phyloP scores from a whole-genome alignment of 2,113 vertebrate species.

The Siniperca chuatsi region DNA sequence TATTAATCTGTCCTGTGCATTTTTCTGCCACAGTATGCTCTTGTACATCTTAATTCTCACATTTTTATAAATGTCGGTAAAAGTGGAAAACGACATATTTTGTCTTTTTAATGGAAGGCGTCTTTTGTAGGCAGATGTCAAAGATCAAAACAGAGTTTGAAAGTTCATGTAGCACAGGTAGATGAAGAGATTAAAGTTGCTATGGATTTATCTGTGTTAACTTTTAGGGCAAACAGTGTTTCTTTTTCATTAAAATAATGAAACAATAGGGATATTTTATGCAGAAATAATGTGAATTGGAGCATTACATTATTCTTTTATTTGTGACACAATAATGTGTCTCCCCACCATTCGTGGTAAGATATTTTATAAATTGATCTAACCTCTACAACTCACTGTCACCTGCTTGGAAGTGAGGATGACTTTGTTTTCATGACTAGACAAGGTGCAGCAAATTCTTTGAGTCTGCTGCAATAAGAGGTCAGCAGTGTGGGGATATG shows the following conservation, averaged over 20 bases:
- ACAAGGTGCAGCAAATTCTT: neutral
- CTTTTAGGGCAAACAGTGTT: neutral
- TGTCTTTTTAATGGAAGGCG: neutral
- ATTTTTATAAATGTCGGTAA: neutral
- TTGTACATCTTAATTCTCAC: neutral
- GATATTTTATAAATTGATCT: neutral
- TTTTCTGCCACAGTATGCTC: neutral
- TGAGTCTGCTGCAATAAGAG: neutral
- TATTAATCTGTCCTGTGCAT: neutral
- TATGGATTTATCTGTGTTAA: neutral
- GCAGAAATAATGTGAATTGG: neutral
- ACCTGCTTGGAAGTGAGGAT: neutral
- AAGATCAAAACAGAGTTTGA: neutral
- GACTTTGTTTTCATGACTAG: constrained; percentile 11
- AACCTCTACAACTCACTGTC: neutral
- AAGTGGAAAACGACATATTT: neutral
- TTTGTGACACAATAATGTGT: neutral
- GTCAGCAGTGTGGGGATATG: neutral
- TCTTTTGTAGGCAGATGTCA: neutral
- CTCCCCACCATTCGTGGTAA: neutral
- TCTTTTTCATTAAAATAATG: neutral
- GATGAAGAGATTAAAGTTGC: neutral
- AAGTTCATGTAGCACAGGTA: neutral
- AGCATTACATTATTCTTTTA: neutral
- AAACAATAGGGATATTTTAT: neutral